Base-by-base conservation (phyloP, 2,888 invertebrate species). In the Epinotia bilunana region DNA sequence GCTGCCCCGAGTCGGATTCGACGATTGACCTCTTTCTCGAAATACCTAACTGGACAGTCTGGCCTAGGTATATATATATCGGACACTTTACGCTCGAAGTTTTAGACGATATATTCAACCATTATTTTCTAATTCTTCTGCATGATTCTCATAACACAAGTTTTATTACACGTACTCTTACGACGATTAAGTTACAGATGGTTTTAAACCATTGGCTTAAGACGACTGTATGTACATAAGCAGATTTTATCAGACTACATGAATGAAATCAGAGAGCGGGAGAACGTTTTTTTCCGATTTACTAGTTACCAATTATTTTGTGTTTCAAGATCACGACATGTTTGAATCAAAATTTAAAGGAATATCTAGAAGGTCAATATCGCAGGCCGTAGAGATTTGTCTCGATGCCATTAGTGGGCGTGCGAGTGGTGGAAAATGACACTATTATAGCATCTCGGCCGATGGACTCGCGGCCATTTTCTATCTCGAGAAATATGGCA, bases 401-500 rank as follows among this genome's bases (percentile, higher is more conserved):
- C 65, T 55, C 46, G 70, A 74, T 71, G 67, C 55, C 67, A 65
- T 55, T 57, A 72, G 65, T 71, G 75, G 72, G 71, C 67, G 75
- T 55, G 61, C 53, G 55, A 72, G 75, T 72, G 69, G 58, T 70
- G 75, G 75, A 75, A 75, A 75, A 75, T 75, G 75, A 72, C 75
- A 75, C 62, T 75, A 67, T 72, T 75, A 72, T 72, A 67, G 75
- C 75, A 75, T 75, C 75, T 67, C 67, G 72, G 75, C 75, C 65
- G 72, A 60, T 60, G 74, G 74, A 46, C 60, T 55, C 72, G 74
- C 65, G 61, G 75, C 75, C 67, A 75, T 75, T 75, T 75, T 75
- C 75, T 75, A 75, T 75, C 67, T 67, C 71, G 72, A 75, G 75
- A 72, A 75, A 75, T 75, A 75, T 75, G 75, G 75, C 75, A 72